Percentiles rank a stretch among this genome's conserved stretches.
phyloP scores from a whole-genome alignment of 2,888 invertebrate genomes.

The Halocaridina rubra region DNA sequence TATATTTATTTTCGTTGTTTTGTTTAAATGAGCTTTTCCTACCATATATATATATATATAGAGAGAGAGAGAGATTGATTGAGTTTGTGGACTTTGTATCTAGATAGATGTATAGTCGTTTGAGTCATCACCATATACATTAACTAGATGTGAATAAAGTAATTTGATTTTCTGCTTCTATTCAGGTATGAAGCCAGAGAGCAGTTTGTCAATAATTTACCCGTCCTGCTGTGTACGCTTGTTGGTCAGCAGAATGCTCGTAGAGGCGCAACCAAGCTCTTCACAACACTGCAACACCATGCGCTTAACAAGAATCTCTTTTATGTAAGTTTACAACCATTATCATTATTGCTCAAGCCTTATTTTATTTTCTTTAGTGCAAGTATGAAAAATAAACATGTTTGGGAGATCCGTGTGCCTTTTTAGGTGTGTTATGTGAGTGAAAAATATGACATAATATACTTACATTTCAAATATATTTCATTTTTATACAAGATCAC shows the following conservation, averaged over 20 bases:
- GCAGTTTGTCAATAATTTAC: conserved; percentile 79
- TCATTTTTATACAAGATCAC: background rate
- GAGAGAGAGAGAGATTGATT: too few relatives aligned
- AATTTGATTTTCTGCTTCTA: too few relatives aligned
- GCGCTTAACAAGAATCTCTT: conserved; percentile 90
- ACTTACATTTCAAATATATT: background rate
- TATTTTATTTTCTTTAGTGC: background rate
- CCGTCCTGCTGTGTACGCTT: conserved; percentile 83
- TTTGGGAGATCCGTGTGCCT: background rate
- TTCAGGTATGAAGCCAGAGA: conserved; percentile 78
- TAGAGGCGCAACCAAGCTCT: conserved; percentile 86
- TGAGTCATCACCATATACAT: too few relatives aligned
- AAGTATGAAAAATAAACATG: background rate
- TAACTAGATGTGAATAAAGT: too few relatives aligned
- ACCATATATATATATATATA: too few relatives aligned
- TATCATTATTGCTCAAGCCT: background rate
- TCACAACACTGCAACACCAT: conserved; percentile 85
- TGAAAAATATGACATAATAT: background rate
- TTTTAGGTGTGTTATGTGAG: background rate
- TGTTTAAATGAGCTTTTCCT: too few relatives aligned
- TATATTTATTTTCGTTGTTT: too few relatives aligned
- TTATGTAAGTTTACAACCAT: conserved; percentile 70
- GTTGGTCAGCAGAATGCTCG: conserved; percentile 88
- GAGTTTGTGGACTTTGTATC: too few relatives aligned
- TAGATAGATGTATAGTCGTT: too few relatives aligned